These are phyloP conservation scores for Callyntrura sp. DNA, from an alignment of 2,888 invertebrate species.

Conservation along the genomic window DNA sequence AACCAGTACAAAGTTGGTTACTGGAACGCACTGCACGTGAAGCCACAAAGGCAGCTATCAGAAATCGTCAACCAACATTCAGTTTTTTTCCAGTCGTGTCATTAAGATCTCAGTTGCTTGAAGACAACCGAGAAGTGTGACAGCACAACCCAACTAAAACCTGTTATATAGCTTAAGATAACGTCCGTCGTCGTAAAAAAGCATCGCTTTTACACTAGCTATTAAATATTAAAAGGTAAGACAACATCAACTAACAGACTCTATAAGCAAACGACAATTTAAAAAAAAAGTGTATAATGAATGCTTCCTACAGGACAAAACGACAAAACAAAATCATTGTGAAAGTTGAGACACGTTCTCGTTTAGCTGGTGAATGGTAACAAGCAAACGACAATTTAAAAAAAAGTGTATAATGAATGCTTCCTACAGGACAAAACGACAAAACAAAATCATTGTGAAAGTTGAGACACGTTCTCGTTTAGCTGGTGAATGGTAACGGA, in stretches of 20 bases:
- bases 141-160: neutral
- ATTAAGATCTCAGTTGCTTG: slow-evolving; percentile 27
- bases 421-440: neutral
- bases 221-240: slow-evolving; percentile 60
- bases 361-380: no score
- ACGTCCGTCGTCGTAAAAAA: neutral
- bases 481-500: no score
- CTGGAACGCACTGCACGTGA: neutral
- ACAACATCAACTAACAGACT: neutral
- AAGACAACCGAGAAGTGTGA: slow-evolving; percentile 9
- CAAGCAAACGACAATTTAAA: no score
- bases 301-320: neutral
- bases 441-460: no score
- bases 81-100: neutral
- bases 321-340: no score
- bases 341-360: neutral
- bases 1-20: neutral
- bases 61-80: slow-evolving; percentile 18
- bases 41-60: slow-evolving; percentile 9
- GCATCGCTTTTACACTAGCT: neutral
- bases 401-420: neutral
- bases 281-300: no score
- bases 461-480: neutral
- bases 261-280: neutral
- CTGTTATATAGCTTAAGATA: neutral